Percentiles rank a stretch among this genome's conserved stretches.
Evolutionary conservation across 2,113 vertebrate genomes (phyloP).

Genomic region (Ammospiza nelsoni): DNA sequence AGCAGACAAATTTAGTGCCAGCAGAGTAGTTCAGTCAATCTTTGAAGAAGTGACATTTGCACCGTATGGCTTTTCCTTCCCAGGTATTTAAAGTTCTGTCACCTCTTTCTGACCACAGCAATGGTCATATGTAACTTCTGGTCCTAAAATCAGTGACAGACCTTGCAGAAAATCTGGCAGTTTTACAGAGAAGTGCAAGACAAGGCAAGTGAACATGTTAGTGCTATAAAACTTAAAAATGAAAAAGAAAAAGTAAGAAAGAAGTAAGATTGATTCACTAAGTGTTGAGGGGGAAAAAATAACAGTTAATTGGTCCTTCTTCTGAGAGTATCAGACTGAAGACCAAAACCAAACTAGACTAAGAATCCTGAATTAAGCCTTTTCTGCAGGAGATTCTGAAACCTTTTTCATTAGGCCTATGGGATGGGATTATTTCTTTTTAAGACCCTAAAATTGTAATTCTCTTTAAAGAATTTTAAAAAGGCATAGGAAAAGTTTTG

Average conservation of each 20-base stretch:
- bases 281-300: neutral
- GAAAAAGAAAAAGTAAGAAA: neutral
- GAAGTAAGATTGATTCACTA: neutral
- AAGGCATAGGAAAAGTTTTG: neutral
- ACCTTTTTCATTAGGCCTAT: neutral
- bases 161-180: neutral
- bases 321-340: neutral
- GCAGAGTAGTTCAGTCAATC: neutral
- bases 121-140: neutral
- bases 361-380: neutral
- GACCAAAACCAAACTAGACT: neutral
- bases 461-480: neutral
- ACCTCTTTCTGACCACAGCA: neutral
- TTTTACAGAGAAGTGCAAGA: neutral
- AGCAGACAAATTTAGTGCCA: neutral
- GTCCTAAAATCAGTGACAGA: neutral
- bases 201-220: neutral
- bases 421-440: neutral
- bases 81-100: neutral
- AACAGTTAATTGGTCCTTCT: neutral
- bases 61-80: neutral
- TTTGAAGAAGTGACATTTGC: neutral
- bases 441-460: neutral
- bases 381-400: neutral
- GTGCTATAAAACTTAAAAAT: neutral